Percentiles rank a stretch among this genome's conserved stretches.
Evolutionary conservation across 2,888 invertebrate species (phyloP).

Genomic region (Sarcophaga subvicina): DNA sequence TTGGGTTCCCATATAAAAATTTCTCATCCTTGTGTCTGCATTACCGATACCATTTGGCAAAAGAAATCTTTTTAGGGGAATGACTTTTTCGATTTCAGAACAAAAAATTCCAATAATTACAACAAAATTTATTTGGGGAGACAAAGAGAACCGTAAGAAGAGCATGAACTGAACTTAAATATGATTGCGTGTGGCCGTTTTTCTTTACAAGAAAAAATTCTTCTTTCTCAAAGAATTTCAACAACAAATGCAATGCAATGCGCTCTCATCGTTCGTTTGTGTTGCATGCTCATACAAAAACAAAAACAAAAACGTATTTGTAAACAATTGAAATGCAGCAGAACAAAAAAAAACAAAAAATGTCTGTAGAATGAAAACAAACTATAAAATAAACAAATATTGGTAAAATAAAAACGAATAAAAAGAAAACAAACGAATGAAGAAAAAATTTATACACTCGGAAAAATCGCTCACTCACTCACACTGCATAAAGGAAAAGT

Average conservation of each 20-base stretch:
- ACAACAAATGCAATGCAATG: slow-evolving; percentile 31
- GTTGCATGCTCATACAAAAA: background rate
- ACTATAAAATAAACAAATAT: background rate
- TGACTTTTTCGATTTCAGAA: background rate
- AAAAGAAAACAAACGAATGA: background rate
- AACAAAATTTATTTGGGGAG: background rate
- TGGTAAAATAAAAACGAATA: background rate
- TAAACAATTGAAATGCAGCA: slow-evolving; percentile 35
- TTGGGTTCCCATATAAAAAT: background rate
- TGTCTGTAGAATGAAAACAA: background rate
- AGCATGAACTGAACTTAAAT: slow-evolving; percentile 28
- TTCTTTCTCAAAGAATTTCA: slow-evolving; percentile 26
- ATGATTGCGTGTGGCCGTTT: slow-evolving; percentile 65
- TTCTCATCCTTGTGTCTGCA: background rate
- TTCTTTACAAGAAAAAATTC: background rate
- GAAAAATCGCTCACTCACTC: background rate
- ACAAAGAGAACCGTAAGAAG: background rate
- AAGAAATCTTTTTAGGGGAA: background rate
- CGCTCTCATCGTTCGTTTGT: background rate
- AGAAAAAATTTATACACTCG: background rate
- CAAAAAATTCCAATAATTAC: background rate
- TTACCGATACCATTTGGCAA: background rate
- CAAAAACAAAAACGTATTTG: slow-evolving; percentile 4
- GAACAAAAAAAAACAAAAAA: background rate
- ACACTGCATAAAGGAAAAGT: no score